Evolutionary conservation across 23 tunicate genomes (phyloP).

Genomic region (Aplidium turbinatum): DNA sequence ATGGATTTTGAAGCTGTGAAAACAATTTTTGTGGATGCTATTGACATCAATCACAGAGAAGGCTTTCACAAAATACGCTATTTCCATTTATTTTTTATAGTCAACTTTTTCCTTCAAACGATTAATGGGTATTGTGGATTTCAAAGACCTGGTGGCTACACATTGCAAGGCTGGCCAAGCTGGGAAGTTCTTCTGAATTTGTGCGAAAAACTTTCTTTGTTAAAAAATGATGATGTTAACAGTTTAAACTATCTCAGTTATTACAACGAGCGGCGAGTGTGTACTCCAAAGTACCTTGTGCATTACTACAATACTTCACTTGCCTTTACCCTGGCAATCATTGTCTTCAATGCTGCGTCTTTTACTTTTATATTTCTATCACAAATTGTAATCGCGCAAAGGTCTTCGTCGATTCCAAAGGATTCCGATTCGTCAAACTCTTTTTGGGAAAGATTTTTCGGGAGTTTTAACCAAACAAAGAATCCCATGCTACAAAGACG

Average conservation of each 20-base stretch:
- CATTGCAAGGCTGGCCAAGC: not conserved
- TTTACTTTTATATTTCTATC: conserved; percentile 10
- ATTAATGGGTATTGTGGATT: conserved; percentile 19
- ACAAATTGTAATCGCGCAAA: conserved; percentile 17
- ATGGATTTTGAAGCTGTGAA: conserved; percentile 11
- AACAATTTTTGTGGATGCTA: conserved; percentile 13
- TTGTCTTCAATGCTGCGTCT: conserved; percentile 2
- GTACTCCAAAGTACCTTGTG: conserved; percentile 17
- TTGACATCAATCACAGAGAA: not conserved
- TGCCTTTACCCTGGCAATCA: not conserved
- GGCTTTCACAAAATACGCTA: not conserved
- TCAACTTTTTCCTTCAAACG: not conserved
- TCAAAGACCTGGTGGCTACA: not conserved
- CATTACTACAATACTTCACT: conserved; percentile 9
- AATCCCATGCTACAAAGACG: not conserved
- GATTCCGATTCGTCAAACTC: not conserved
- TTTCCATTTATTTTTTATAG: not conserved
- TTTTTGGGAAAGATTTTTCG: not conserved
- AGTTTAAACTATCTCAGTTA: not conserved
- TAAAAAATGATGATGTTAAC: not conserved
- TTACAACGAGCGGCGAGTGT: not conserved
- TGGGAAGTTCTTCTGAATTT: not conserved
- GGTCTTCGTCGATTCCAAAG: not conserved
- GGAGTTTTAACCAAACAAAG: not conserved
- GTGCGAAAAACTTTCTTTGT: not conserved